Evolutionary conservation across 2,888 invertebrate species (phyloP).

Genomic region (Sesia apiformis): DNA sequence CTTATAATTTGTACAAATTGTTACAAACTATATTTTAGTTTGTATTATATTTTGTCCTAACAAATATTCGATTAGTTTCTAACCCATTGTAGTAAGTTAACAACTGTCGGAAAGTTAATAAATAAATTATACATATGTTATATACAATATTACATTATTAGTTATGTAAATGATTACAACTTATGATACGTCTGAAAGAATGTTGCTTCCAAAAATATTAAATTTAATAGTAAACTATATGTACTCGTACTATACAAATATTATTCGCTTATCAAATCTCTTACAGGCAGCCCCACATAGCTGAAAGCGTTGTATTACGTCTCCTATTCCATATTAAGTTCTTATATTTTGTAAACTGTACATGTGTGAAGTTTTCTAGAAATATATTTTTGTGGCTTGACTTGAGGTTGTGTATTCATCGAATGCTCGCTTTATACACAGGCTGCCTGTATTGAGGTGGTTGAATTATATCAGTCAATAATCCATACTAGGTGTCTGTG

Average conservation of each 20-base stretch:
- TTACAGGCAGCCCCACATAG: neutral
- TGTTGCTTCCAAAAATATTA: constrained; percentile 64
- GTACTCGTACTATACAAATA: constrained; percentile 26
- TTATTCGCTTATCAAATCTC: neutral
- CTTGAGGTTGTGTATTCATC: constrained; percentile 36
- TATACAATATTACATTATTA: constrained; percentile 59
- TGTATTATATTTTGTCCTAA: too few relatives aligned
- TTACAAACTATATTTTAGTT: too few relatives aligned
- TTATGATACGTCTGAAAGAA: constrained; percentile 61
- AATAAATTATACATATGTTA: constrained; percentile 67
- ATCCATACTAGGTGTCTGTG: constrained; percentile 3
- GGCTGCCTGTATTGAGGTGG: constrained; percentile 25
- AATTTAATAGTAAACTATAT: constrained; percentile 40
- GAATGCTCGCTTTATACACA: constrained; percentile 15
- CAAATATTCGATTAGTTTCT: too few relatives aligned
- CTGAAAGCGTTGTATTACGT: neutral
- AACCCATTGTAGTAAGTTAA: constrained; percentile 59
- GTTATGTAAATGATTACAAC: constrained; percentile 49
- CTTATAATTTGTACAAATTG: too few relatives aligned
- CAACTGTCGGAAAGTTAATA: constrained; percentile 42
- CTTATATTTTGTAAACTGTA: neutral
- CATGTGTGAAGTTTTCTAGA: neutral
- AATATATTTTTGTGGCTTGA: neutral
- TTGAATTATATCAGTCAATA: neutral
- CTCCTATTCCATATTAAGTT: neutral